Conservation (phyloP, 2,888 invertebrate species). For the Drosophila borealis region DNA sequence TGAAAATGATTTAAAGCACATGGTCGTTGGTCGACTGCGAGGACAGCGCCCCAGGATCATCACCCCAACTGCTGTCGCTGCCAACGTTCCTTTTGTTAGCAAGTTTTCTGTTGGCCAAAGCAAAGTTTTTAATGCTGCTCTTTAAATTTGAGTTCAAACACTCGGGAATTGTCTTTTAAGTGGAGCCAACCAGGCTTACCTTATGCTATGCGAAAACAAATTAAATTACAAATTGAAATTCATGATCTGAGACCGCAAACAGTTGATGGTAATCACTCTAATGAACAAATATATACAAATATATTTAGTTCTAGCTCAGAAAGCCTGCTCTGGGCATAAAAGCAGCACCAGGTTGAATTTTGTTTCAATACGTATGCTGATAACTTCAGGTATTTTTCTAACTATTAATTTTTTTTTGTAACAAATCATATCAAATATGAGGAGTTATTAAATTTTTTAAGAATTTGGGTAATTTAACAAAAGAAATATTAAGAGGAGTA, state of each 20-base stretch:
- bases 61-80: conserved; percentile 4
- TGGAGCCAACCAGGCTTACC: conserved; percentile 3
- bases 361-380: no score
- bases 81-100: conserved; percentile 37
- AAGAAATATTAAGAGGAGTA: no score
- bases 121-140: conserved; percentile 34
- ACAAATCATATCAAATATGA: no score
- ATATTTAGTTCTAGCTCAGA: no score
- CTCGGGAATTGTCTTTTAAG: conserved; percentile 19
- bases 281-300: conserved; percentile 43
- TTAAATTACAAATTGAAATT: conserved; percentile 32
- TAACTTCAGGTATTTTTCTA: no score
- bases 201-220: background rate
- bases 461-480: no score
- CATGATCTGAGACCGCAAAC: conserved; percentile 2
- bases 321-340: no score
- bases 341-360: no score
- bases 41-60: conserved; percentile 31
- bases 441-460: no score
- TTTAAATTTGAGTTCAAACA: conserved; percentile 67
- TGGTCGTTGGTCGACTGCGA: conserved; percentile 30
- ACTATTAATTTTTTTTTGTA: no score
- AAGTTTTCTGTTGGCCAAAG: conserved; percentile 27
- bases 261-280: conserved; percentile 61
- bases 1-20: conserved; percentile 81